These are phyloP conservation scores for Agrochola macilenta DNA, from an alignment of 2,888 invertebrate genomes.

Conservation along the genomic window DNA sequence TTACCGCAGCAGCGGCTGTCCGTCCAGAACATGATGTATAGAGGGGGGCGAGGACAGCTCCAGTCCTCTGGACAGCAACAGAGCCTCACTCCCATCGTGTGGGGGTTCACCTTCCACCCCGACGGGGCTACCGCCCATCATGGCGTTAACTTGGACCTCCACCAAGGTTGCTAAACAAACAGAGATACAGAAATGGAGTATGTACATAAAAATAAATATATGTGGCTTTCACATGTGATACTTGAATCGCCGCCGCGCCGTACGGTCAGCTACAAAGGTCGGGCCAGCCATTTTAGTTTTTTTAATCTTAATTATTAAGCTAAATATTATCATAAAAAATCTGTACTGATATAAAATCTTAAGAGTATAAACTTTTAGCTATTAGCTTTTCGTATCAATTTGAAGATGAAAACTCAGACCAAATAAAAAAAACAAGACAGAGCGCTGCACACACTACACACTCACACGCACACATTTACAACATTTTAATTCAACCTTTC, in stretches of 20 bases:
- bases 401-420: not conserved
- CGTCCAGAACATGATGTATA: constrained; percentile 97
- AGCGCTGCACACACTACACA: no score
- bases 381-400: not conserved
- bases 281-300: not conserved
- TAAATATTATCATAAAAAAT: not conserved
- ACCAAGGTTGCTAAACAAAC: constrained; percentile 77
- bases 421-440: no score
- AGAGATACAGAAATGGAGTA: not conserved
- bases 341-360: not conserved
- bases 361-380: not conserved
- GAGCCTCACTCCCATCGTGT: constrained; percentile 91
- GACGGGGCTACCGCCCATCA: constrained; percentile 70
- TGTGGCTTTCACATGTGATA: no score
- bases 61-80: constrained; percentile 96
- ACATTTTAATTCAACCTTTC: no score
- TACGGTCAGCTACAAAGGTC: not conserved
- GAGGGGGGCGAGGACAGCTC: constrained; percentile 96
- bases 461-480: no score
- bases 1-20: constrained; percentile 90
- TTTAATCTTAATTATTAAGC: not conserved
- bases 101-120: constrained; percentile 71
- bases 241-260: no score
- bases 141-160: constrained; percentile 80
- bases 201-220: not conserved